These are phyloP conservation scores for Diacarnus erythraeanus DNA, from an alignment of 37 sponge, comb jelly and placozoan species.

Conservation along the genomic window DNA sequence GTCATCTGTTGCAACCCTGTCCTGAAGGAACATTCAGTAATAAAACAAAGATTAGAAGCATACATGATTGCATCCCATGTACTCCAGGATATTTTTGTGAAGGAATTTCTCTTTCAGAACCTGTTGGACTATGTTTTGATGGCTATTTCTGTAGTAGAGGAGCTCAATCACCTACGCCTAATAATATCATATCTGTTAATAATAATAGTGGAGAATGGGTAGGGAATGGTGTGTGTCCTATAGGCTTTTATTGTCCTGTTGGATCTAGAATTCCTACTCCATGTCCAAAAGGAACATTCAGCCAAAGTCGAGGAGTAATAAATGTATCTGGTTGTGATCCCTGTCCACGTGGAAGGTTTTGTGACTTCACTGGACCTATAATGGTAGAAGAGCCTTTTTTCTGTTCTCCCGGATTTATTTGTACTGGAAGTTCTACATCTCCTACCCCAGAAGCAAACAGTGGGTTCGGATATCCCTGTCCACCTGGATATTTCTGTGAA, in stretches of 20 bases:
- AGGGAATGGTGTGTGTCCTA: conserved; percentile 13
- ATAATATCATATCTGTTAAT: too few species aligned
- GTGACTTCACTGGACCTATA: not conserved
- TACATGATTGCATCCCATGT: too few species aligned
- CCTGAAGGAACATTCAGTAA: too few species aligned
- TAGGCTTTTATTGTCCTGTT: conserved; percentile 5
- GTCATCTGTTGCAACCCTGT: too few species aligned
- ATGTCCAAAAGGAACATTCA: conserved; percentile 13
- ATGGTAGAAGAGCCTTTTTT: not conserved
- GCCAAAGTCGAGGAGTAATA: not conserved
- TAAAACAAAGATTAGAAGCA: too few species aligned
- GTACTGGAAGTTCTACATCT: not conserved
- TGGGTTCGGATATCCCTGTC: too few species aligned
- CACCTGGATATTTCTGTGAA: too few species aligned
- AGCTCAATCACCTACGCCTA: too few species aligned
- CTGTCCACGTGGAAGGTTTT: conserved; percentile 4
- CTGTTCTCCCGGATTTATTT: not conserved
- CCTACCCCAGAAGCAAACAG: not conserved
- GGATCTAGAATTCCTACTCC: conserved; percentile 3
- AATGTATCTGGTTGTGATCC: not conserved
- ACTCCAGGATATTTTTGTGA: too few species aligned
- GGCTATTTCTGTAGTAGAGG: too few species aligned
- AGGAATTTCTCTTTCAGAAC: too few species aligned
- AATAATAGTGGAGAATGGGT: not conserved
- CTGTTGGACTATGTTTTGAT: too few species aligned